Evolutionary conservation across 1,140 invertebrate species (phyloP), one percentile per base, ranked within the genome.

Genomic region (Chionoecetes opilio): DNA sequence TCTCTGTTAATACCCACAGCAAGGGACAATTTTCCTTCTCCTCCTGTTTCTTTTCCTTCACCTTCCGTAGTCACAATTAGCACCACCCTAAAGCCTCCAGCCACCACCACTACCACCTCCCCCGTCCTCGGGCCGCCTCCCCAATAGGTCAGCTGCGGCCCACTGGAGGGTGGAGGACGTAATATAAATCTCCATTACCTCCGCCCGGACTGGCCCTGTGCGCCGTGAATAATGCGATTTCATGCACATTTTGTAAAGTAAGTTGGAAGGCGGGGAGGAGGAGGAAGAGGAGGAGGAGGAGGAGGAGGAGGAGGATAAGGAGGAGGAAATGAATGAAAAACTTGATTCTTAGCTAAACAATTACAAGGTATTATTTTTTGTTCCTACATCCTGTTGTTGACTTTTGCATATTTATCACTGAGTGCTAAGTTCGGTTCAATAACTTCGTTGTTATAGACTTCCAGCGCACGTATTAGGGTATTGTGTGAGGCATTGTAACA

Each of bases 191-290:
- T 75, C 63, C 63, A 75, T 75, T 75, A 75, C 3, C 63, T 75
- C 63, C 63, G 8, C 63, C 63, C n/a, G 21, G 21, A 75, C 21
- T n/a, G 63, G 21, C n/a, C 63, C 63, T 75, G n/a, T 75, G n/a
- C 6, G 63, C 63, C 63, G 63, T 75, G 63, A 26, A 75, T 17
- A 75, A 75, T 75, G 11, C 63, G 63, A 75, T 75, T 75, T 75
- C 63, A 75, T 75, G n/a, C 63, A 26, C n/a, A 75, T 75, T 75
- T 75, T 75, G 63, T 26, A 75, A n/a, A 75, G 63, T 75, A 75
- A 75, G 63, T 75, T 75, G 63, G 63, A 75, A 75, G 63, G 0
- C 11, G 63, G 21, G n/a, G 63, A 75, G 63, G n/a, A n/a, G n/a
- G 63, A 75, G 63, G n/a, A n/a, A 21, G 63, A 75, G 53, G 21